A percentile compares a stretch with the other conserved stretches of the same genome.
Evolutionary conservation across 2,888 invertebrate genomes (phyloP).

Genomic region (Amphipyra berbera): DNA sequence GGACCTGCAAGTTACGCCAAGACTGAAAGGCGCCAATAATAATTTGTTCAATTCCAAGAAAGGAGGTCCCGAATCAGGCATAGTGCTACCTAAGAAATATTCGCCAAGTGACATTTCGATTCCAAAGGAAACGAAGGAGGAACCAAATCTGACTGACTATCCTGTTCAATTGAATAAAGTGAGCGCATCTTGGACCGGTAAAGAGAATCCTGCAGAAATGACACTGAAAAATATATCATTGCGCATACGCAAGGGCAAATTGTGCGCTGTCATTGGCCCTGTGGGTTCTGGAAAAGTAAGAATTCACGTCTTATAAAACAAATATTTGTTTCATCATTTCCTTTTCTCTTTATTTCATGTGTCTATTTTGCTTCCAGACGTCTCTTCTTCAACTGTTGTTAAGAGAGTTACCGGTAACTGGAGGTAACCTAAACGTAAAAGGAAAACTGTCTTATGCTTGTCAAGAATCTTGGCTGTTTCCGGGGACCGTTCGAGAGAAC

Average conservation of each 20-base stretch:
- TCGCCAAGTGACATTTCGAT: conserved; percentile 52
- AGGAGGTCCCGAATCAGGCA: conserved; percentile 39
- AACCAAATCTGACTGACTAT: conserved; percentile 60
- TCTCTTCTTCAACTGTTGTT: conserved; percentile 92
- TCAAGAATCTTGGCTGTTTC: conserved; percentile 96
- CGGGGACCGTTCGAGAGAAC: conserved; percentile 94
- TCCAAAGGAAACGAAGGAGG: conserved; percentile 27
- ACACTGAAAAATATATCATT: conserved; percentile 89
- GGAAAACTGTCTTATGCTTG: conserved; percentile 93
- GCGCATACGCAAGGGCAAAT: conserved; percentile 89
- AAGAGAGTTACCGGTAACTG: conserved; percentile 91
- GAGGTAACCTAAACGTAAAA: conserved; percentile 90
- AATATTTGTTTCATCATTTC: too few species aligned
- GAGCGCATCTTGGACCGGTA: conserved; percentile 78
- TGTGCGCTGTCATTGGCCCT: conserved; percentile 95
- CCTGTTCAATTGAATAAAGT: conserved; percentile 74
- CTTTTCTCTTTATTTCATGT: background rate
- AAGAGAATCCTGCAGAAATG: conserved; percentile 76
- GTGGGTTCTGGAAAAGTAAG: conserved; percentile 95
- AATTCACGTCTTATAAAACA: background rate
- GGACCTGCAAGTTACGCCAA: conserved; percentile 65
- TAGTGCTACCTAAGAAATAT: conserved; percentile 67
- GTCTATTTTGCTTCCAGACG: conserved; percentile 76
- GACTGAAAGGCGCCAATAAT: conserved; percentile 55
- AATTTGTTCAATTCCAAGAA: conserved; percentile 67